Evolutionary conservation across 2,888 invertebrate species (phyloP).

Genomic region (Drosophila infuscata): DNA sequence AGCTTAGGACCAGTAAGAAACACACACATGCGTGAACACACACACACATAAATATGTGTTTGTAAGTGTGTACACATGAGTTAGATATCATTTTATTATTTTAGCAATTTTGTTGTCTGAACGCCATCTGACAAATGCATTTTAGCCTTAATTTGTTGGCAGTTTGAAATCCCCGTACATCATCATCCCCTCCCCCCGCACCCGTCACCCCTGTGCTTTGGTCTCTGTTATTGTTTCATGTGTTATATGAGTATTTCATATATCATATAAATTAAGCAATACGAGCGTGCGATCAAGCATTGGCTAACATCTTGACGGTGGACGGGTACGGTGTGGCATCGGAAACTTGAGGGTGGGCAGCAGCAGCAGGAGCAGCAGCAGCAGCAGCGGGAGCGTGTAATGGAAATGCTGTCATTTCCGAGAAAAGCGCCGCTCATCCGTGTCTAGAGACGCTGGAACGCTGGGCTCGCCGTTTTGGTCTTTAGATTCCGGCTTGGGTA

Average conservation of each 20-base stretch:
- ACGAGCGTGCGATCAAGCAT: constrained; percentile 26
- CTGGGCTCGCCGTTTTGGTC: constrained; percentile 13
- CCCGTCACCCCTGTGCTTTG: neutral
- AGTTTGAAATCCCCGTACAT: constrained; percentile 25
- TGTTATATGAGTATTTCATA: constrained; percentile 41
- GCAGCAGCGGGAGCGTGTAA: constrained; percentile 51
- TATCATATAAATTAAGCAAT: constrained; percentile 77
- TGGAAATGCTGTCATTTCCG: constrained; percentile 79
- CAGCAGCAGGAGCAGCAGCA: constrained; percentile 40
- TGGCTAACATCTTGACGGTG: constrained; percentile 1
- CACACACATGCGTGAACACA: constrained; percentile 14
- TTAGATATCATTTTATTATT: constrained; percentile 56
- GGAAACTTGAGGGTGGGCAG: constrained; percentile 44
- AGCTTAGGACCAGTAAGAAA: constrained; percentile 34
- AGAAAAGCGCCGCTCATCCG: constrained; percentile 59
- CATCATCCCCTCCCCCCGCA: neutral
- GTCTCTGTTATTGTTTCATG: constrained; percentile 35
- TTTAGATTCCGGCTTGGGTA: constrained; percentile 11
- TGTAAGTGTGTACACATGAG: constrained; percentile 29
- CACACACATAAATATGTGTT: neutral
- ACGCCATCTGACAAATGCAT: constrained; percentile 58
- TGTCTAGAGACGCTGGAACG: constrained; percentile 12
- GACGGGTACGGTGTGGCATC: constrained; percentile 1
- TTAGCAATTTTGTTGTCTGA: constrained; percentile 56
- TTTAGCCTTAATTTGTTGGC: constrained; percentile 73